phyloP scores from a whole-genome alignment of 2,888 invertebrate species.

The Macroteleia sp. region DNA sequence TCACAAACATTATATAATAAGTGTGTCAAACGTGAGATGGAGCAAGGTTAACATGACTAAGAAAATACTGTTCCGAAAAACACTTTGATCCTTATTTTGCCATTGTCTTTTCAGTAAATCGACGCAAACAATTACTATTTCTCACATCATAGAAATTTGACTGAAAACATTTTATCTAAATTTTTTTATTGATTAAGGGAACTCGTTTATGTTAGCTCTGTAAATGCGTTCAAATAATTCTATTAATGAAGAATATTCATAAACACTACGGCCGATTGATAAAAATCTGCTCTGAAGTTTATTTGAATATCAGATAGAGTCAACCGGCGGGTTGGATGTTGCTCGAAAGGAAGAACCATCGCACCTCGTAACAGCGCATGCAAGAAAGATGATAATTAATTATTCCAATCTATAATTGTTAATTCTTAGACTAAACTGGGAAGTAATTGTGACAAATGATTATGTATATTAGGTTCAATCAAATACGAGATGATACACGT shows the following conservation, averaged over 20 bases:
- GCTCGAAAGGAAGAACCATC: neutral
- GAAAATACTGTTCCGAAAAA: slow-evolving; percentile 16
- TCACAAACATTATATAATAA: slow-evolving; percentile 56
- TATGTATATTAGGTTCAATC: too few species aligned
- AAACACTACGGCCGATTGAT: slow-evolving; percentile 2
- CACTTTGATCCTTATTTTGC: neutral
- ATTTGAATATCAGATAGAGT: slow-evolving; percentile 36
- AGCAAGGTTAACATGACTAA: slow-evolving; percentile 57
- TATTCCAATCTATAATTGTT: slow-evolving; percentile 21
- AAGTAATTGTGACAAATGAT: too few species aligned
- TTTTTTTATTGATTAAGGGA: neutral
- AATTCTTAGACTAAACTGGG: neutral
- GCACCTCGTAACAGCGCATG: too few species aligned
- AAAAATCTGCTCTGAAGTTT: slow-evolving; percentile 27
- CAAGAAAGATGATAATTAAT: slow-evolving; percentile 4
- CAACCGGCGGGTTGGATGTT: neutral
- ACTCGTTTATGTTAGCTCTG: slow-evolving; percentile 11
- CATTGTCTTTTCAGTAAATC: slow-evolving; percentile 13
- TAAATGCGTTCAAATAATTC: slow-evolving; percentile 5
- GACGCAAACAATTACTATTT: slow-evolving; percentile 11
- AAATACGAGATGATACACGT: neutral
- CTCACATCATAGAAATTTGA: too few species aligned
- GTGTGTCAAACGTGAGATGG: slow-evolving; percentile 60
- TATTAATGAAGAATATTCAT: slow-evolving; percentile 33
- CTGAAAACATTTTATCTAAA: slow-evolving; percentile 6